Percentiles rank a stretch among this genome's conserved stretches.
phyloP scores from a whole-genome alignment of 2,113 vertebrate species.

The Cyprinodon tularosa region DNA sequence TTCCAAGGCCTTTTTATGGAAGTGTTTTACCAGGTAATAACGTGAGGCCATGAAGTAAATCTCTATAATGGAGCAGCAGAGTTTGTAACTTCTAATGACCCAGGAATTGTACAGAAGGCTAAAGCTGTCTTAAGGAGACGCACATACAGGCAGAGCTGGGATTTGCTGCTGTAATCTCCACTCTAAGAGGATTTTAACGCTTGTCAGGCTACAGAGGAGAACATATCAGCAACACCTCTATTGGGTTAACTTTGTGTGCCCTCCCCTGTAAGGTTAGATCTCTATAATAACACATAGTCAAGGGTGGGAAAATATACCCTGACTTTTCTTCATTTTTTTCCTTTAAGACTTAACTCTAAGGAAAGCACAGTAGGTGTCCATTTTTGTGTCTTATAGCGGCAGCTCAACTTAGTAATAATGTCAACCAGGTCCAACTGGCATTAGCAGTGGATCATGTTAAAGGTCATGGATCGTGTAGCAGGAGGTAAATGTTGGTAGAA shows the following conservation, averaged over 20 bases:
- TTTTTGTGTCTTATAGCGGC: background rate
- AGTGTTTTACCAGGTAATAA: conserved; percentile 10
- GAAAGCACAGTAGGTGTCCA: background rate
- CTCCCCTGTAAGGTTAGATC: background rate
- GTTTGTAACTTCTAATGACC: conserved; percentile 59
- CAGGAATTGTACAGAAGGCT: conserved; percentile 56
- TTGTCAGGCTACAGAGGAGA: conserved; percentile 61
- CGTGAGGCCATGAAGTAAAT: conserved; percentile 6
- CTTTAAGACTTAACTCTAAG: no score
- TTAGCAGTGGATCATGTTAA: conserved; percentile 31
- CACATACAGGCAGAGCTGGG: conserved; percentile 74
- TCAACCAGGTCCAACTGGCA: conserved; percentile 15
- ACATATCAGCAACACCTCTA: conserved; percentile 45
- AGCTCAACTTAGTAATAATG: conserved; percentile 1
- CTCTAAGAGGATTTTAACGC: conserved; percentile 69
- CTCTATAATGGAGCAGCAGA: background rate
- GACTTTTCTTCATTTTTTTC: background rate
- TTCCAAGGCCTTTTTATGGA: background rate
- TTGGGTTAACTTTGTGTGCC: conserved; percentile 22
- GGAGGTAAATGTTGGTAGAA: background rate
- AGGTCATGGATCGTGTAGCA: conserved; percentile 14
- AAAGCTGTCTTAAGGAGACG: conserved; percentile 74
- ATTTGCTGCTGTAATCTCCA: conserved; percentile 73
- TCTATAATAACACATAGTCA: background rate
- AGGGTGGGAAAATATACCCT: background rate